A percentile compares a stretch with the other conserved stretches of the same genome.
Evolutionary conservation across 2,888 invertebrate genomes (phyloP).

Genomic region (Machimus atricapillus): DNA sequence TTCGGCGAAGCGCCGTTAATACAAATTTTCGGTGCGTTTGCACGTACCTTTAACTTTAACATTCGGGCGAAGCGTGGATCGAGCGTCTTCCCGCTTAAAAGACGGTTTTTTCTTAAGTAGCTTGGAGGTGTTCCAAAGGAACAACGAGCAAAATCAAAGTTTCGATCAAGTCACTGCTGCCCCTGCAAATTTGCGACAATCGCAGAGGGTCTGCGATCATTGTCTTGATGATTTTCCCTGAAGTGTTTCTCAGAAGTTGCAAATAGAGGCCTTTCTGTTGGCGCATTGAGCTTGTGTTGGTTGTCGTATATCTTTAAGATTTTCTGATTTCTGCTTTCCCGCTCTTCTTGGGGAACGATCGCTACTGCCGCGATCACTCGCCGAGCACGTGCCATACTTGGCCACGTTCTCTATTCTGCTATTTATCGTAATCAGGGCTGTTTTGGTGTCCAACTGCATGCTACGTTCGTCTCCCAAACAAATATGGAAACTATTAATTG

Average conservation of each 20-base stretch:
- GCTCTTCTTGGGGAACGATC: not conserved
- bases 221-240: not conserved
- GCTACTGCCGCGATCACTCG: not conserved
- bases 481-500: not conserved
- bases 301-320: not conserved
- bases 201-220: not conserved
- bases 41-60: not conserved
- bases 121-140: not conserved
- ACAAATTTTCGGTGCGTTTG: not conserved
- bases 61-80: not conserved
- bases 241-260: not conserved
- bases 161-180: not conserved
- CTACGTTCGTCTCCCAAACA: not conserved
- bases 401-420: not conserved
- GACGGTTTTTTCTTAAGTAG: not conserved
- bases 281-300: not conserved
- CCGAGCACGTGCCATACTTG: conserved; percentile 8
- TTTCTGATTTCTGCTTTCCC: not conserved
- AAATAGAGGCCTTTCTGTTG: not conserved
- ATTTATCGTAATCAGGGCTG: not conserved
- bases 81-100: not conserved
- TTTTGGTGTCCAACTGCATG: not conserved
- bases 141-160: not conserved
- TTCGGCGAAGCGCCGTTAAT: conserved; percentile 8
- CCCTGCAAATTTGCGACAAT: not conserved